Evolutionary conservation across 2,797 vertebrate genomes (phyloP).

Genomic region (Darevskia nairensis): DNA sequence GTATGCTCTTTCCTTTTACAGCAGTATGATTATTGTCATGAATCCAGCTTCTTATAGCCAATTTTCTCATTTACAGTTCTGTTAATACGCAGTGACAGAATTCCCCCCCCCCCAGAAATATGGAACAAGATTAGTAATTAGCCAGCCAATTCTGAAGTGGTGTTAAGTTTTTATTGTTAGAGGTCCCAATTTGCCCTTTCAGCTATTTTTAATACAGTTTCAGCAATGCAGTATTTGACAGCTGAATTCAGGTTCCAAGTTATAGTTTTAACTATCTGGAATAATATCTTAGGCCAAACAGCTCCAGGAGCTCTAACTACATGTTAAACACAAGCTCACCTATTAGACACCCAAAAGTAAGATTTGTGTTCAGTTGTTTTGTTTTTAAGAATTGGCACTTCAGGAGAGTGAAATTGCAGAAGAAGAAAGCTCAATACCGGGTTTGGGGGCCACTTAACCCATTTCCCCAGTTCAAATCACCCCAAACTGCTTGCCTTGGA

Average conservation of each 20-base stretch:
- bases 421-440: too few species aligned
- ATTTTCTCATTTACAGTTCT: constrained; percentile 24
- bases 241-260: background rate
- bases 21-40: constrained; percentile 18
- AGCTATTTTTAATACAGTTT: constrained; percentile 14
- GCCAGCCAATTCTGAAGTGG: background rate
- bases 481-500: background rate
- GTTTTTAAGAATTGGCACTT: background rate
- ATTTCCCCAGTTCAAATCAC: background rate
- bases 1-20: constrained; percentile 6
- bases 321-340: background rate
- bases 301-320: background rate
- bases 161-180: constrained; percentile 29
- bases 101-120: background rate
- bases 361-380: background rate
- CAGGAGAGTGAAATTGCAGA: background rate
- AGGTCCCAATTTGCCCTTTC: background rate
- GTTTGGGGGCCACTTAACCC: background rate
- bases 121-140: constrained; percentile 21
- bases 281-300: background rate
- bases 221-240: constrained; percentile 8
- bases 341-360: background rate
- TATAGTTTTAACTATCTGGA: background rate
- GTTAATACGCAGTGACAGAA: constrained; percentile 1
- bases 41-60: background rate